A percentile compares a stretch with the other conserved stretches of the same genome.
Evolutionary conservation across 2,888 invertebrate species (phyloP).

Genomic region (Dryobota labecula): DNA sequence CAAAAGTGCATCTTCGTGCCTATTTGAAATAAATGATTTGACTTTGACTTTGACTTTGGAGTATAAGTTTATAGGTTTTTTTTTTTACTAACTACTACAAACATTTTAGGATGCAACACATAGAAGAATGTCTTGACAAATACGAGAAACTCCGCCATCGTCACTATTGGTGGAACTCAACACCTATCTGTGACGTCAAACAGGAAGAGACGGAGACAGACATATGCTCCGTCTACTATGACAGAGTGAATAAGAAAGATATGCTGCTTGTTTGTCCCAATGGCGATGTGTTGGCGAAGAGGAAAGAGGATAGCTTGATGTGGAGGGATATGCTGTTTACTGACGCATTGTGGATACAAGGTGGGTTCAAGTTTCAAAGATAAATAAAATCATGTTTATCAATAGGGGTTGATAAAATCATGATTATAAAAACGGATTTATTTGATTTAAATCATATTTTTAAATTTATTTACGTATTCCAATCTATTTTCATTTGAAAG

Average conservation of each 20-base stretch:
- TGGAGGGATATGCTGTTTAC: constrained; percentile 86
- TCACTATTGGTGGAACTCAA: constrained; percentile 80
- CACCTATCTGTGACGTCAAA: constrained; percentile 62
- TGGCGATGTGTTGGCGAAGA: constrained; percentile 79
- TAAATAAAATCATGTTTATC: no score
- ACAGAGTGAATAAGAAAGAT: constrained; percentile 79
- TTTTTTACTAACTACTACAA: background rate
- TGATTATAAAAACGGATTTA: no score
- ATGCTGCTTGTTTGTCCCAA: constrained; percentile 83
- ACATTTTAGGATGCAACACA: constrained; percentile 81
- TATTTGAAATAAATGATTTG: no score
- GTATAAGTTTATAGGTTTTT: no score
- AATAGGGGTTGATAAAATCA: no score
- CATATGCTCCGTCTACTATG: constrained; percentile 67
- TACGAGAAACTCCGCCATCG: constrained; percentile 83
- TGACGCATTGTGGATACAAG: constrained; percentile 82
- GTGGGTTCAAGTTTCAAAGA: no score
- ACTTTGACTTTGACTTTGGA: no score
- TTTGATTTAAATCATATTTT: no score
- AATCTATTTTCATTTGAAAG: no score
- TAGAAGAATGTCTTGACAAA: constrained; percentile 77
- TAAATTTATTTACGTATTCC: no score
- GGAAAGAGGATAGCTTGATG: constrained; percentile 80
- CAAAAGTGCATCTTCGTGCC: no score
- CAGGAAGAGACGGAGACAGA: constrained; percentile 69